phyloP scores from a whole-genome alignment of 2,888 invertebrate genomes.

The Caenorhabditis auriculariae region DNA sequence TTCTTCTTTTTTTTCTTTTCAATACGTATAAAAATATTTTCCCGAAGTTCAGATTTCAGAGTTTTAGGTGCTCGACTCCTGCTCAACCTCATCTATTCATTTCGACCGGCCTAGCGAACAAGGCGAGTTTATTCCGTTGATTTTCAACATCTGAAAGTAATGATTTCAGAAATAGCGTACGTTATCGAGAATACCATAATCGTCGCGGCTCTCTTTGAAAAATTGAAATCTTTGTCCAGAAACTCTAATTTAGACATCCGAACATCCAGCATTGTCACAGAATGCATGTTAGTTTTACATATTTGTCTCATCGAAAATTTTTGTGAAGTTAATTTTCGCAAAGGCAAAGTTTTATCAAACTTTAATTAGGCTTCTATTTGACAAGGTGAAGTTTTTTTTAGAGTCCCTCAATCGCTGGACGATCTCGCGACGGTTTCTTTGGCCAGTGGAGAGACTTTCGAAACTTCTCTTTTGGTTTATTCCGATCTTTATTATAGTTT shows the following conservation, averaged over 20 bases:
- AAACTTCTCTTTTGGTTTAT: conserved; percentile 66
- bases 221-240: conserved; percentile 16
- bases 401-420: conserved; percentile 19
- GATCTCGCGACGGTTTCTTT: conserved; percentile 63
- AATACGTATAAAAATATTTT: too few relatives aligned
- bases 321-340: too few relatives aligned
- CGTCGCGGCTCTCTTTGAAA: conserved; percentile 74
- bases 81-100: conserved; percentile 83
- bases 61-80: too few relatives aligned
- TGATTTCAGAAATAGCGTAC: conserved; percentile 77
- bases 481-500: neutral
- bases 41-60: too few relatives aligned
- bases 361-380: too few relatives aligned
- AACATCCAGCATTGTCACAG: conserved; percentile 70
- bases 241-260: conserved; percentile 66
- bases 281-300: conserved; percentile 28
- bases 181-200: conserved; percentile 92
- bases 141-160: neutral
- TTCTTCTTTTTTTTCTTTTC: too few relatives aligned
- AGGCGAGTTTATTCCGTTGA: conserved; percentile 1
- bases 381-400: too few relatives aligned
- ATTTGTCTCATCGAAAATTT: too few relatives aligned
- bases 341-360: too few relatives aligned
- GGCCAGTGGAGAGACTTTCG: conserved; percentile 64
- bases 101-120: conserved; percentile 77